Evolutionary conservation across 2,888 invertebrate genomes (phyloP), one percentile per base, ranked within the genome.

Genomic region (Seira sanloemensis): DNA sequence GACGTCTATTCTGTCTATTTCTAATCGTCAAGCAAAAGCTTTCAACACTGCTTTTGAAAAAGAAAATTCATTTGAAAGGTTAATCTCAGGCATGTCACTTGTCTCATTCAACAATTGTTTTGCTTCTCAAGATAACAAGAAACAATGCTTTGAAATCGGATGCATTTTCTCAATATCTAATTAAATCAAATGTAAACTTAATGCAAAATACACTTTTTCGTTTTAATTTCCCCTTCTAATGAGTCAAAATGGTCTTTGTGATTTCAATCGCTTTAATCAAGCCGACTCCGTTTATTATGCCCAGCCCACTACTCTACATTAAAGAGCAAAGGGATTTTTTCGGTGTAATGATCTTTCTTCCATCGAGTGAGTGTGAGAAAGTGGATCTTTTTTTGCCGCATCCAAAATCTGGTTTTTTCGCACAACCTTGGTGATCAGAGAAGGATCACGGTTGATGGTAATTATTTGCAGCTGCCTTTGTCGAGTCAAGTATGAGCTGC

Each of bases 391-490:
- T n/a, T n/a, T n/a, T n/a, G n/a, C n/a, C n/a, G n/a, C n/a, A n/a
- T n/a, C n/a, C n/a, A 71, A 71, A 71, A 71, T 71, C 71, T 46
- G 71, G 71, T 71, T 71, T 71, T 71, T n/a, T n/a, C n/a, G n/a
- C n/a, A n/a, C n/a, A n/a, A n/a, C n/a, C n/a, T n/a, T n/a, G n/a
- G n/a, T n/a, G n/a, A n/a, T n/a, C n/a, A n/a, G n/a, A n/a, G n/a
- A n/a, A n/a, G 37, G 68, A 78, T 71, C 65, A 19, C 26, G 19
- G 18, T 50, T 50, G 67, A 18, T 58, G 46, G 54, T 65, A 19
- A 73, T 71, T 72, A 72, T 78, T 78, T 78, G 78, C 78, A 78
- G 72, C 78, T 78, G 78, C 67, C 66, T 54, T 66, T 66, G 25
- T 66, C 46, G n/a, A n/a, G n/a, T n/a, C 27, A 9, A 69, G 24